phyloP scores from a whole-genome alignment of 2,113 vertebrate species.

The Ageneiosus marmoratus region DNA sequence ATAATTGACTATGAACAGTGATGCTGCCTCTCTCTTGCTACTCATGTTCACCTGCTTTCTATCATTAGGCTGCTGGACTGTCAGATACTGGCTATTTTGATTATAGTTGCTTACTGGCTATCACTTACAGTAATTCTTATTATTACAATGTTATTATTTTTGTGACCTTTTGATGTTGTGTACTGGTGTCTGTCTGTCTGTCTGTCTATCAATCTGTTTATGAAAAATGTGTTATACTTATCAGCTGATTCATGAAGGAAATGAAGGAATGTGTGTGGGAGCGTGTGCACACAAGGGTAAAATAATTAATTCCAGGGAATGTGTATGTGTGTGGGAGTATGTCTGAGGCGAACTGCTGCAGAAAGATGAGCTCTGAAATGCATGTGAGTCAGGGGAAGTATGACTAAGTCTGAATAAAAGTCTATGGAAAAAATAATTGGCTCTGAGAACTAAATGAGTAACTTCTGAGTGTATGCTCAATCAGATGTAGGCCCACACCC shows the following conservation, averaged over 20 bases:
- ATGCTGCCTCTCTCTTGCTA: too few relatives aligned
- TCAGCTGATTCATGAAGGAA: constrained; percentile 32
- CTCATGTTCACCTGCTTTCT: too few relatives aligned
- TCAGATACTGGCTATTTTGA: too few relatives aligned
- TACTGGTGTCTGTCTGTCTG: too few relatives aligned
- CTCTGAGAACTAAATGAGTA: constrained; percentile 24
- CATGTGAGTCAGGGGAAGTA: constrained; percentile 39
- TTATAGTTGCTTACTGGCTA: too few relatives aligned
- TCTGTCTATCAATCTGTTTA: too few relatives aligned
- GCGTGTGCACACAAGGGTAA: constrained; percentile 13
- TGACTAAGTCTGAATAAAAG: constrained; percentile 38
- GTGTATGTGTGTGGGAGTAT: not conserved
- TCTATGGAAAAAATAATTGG: constrained; percentile 31
- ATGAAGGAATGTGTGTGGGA: constrained; percentile 34
- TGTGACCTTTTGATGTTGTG: too few relatives aligned
- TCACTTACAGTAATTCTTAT: too few relatives aligned
- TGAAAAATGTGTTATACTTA: not conserved
- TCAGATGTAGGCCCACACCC: not conserved
- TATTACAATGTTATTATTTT: too few relatives aligned
- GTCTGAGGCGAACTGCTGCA: constrained; percentile 11
- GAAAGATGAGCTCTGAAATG: constrained; percentile 22
- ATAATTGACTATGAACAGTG: too few relatives aligned
- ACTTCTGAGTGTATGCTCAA: constrained; percentile 8
- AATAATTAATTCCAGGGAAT: constrained; percentile 20
- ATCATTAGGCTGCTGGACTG: too few relatives aligned